A percentile compares a stretch with the other conserved stretches of the same genome.
These are phyloP conservation scores for Enoplosus armatus DNA, from an alignment of 2,797 vertebrate genomes.

Conservation along the genomic window DNA sequence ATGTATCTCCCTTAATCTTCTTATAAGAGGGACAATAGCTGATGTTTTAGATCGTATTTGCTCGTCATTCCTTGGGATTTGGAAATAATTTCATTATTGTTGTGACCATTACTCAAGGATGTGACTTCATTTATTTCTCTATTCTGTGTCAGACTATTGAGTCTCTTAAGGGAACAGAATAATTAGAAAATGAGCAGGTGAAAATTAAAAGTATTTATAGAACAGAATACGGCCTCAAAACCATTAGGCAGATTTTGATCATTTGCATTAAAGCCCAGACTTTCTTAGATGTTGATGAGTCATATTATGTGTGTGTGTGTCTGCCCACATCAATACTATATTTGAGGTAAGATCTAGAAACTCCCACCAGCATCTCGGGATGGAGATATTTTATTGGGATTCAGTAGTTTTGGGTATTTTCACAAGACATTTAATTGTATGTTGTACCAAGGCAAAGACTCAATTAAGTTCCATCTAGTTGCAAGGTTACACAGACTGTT, in stretches of 20 bases:
- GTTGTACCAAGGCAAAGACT: background rate
- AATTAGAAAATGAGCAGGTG: slow-evolving; percentile 7
- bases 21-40: background rate
- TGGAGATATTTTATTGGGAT: slow-evolving; percentile 20
- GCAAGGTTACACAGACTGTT: background rate
- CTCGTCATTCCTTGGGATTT: background rate
- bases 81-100: background rate
- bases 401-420: slow-evolving; percentile 1
- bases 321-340: slow-evolving; percentile 25
- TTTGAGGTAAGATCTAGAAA: slow-evolving; percentile 30
- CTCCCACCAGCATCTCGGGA: slow-evolving; percentile 13
- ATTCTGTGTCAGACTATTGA: background rate
- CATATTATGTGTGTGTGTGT: slow-evolving; percentile 6
- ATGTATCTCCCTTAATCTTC: background rate
- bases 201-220: slow-evolving; percentile 17
- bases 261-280: slow-evolving; percentile 26
- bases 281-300: slow-evolving; percentile 27
- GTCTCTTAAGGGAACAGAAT: slow-evolving; percentile 10
- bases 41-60: slow-evolving; percentile 6
- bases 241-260: slow-evolving; percentile 21
- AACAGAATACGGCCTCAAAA: background rate
- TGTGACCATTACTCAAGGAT: slow-evolving; percentile 13
- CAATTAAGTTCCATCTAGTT: background rate
- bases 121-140: background rate
- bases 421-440: background rate